Percentiles rank a stretch among this genome's conserved stretches.
Conservation (phyloP, 2,797 vertebrate genomes). For the Poeciliopsis gracilis region DNA sequence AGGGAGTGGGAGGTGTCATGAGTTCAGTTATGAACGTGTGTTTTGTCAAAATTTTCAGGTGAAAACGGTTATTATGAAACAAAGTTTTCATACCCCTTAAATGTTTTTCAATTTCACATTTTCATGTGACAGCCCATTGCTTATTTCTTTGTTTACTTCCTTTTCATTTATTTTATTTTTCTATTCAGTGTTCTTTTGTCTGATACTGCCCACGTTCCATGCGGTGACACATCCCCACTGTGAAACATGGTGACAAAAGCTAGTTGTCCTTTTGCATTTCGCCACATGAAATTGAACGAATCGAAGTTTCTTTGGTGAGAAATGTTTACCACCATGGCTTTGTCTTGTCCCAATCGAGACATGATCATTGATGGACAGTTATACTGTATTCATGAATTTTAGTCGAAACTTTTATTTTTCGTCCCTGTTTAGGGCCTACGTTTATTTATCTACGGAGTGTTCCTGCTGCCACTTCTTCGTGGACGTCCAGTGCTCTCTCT, state of each 20-base stretch:
- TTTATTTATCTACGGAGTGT: constrained; percentile 11
- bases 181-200: not conserved
- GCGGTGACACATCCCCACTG: not conserved
- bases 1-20: constrained; percentile 26
- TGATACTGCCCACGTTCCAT: not conserved
- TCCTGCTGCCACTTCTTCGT: constrained; percentile 7
- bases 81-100: not conserved
- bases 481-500: not conserved
- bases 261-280: not conserved
- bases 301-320: not conserved
- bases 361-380: not conserved
- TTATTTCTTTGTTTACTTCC: not conserved
- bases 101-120: not conserved
- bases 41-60: constrained; percentile 44
- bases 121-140: not conserved
- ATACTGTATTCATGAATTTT: constrained; percentile 11
- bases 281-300: not conserved
- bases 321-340: not conserved
- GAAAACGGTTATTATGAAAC: constrained; percentile 8
- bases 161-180: not conserved
- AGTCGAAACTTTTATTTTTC: constrained; percentile 26
- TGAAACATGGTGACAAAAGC: not conserved
- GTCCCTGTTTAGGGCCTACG: constrained; percentile 10
- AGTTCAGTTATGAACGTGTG: constrained; percentile 24
- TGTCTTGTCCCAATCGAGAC: not conserved